Evolutionary conservation across 2,888 invertebrate species (phyloP), one percentile per base, ranked within the genome.

Genomic region (Scaeva pyrastri): DNA sequence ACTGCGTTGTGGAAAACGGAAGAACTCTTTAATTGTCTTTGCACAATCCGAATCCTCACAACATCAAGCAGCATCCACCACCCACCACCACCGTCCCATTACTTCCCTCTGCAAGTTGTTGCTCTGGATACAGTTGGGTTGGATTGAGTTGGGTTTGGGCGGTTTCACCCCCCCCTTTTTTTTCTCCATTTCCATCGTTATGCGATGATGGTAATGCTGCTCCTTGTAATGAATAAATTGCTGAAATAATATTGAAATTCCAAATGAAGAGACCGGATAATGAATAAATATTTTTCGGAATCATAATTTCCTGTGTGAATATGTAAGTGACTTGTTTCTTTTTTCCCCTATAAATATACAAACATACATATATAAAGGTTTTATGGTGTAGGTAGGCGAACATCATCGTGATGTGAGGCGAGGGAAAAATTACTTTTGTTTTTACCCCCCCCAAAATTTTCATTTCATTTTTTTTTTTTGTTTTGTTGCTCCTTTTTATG

Each of bases 221-320:
- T 48, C n/a, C 41, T 58, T 52, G 74, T 73, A 83, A 83, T 83
- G 78, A 78, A 78, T 78, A 76, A 79, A 66, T 71, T 74, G 73
- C 66, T 80, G 68, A 43, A 74, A 70, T 74, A 43, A 56, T 74
- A 74, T 64, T 74, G 70, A 71, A 74, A 74, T 79, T 79, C 79
- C 79, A 39, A 84, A 71, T 74, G 71, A 66, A 71, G 64, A 48
- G 77, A 62, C 55, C 83, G 83, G 73, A 83, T 83, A 83, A 78
- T 78, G 58, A 71, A 79, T 48, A 66, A 48, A 66, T 66, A 66
- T 66, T 84, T 58, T 66, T 79, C 64, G 36, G 58, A 75, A 71
- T 58, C 79, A 75, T 78, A 79, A 79, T 75, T 84, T 64, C 66
- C 71, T 64, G 64, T 58, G 75, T 84, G 74, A 84, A 79, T 79